Base-by-base conservation (phyloP, 2,888 invertebrate genomes). In the Argyresthia albistria region DNA sequence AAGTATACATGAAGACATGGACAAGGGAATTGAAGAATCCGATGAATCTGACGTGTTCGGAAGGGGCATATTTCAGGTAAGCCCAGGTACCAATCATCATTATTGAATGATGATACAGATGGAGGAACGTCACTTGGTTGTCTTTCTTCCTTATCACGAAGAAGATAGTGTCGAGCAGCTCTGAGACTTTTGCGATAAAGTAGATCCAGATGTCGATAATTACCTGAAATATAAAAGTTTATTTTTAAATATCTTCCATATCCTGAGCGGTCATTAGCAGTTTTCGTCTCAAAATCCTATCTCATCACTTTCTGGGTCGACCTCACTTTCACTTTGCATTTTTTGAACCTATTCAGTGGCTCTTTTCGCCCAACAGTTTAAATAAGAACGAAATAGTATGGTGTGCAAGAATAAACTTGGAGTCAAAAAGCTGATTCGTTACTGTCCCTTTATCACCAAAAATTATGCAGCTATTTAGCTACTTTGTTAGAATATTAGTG, bases 41-140 rank as follows among this genome's bases (percentile, higher is more conserved):
- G 45, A 93, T 90, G 59, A 94, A 90, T 6, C 92, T 88, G 0
- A 92, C 90, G 52, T 93, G 93, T 16, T 93, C 93, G 42, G 93
- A 93, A 50, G 94, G 93, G 55, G 92, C 87, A 69, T 91, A 95
- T 72, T 93, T 93, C 35, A 93, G 75, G 58, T 92, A 91, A 6
- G 90, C 90, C 94, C 94, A 95, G 0, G 92, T 91, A 61, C 92
- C 91, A 39, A 93, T 67, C 59, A 93, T 93, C 78, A 93, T 94
- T 51, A 91, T 76, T 0, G 91, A 87, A 69, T 97, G 97, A 73
- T 97, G 97, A 67, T 96, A 97, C 1, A 97, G 91, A 69, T 97
- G 97, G 35, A 97, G 90, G 66, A 96, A 95, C 0, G 95, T 92
- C 0, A 97, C 92, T 76, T 97, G 97, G 49, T 90, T 73, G 81